These are phyloP conservation scores for Clamator glandarius DNA, from an alignment of 2,797 vertebrate genomes.

Conservation along the genomic window DNA sequence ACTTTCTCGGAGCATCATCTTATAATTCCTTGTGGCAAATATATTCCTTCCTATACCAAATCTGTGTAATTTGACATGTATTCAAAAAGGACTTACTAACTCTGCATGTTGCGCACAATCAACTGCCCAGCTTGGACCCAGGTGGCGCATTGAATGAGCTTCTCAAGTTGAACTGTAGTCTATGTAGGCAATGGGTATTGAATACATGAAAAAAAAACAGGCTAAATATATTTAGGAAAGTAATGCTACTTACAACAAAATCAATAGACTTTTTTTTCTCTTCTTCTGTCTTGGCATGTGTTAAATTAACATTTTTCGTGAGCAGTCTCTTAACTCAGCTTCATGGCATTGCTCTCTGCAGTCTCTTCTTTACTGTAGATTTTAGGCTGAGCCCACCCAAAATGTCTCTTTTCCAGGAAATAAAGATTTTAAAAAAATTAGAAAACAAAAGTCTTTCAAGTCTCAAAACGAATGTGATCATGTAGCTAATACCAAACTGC, in stretches of 20 bases:
- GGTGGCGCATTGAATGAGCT: neutral
- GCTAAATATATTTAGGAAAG: neutral
- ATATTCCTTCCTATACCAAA: neutral
- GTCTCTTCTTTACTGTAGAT: neutral
- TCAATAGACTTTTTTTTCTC: neutral
- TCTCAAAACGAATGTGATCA: neutral
- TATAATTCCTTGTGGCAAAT: neutral
- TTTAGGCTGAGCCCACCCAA: fast-evolving
- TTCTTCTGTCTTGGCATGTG: neutral
- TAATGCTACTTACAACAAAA: neutral
- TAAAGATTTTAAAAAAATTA: neutral
- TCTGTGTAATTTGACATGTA: neutral
- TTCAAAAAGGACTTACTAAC: neutral
- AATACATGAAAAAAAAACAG: neutral
- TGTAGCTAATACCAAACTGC: neutral
- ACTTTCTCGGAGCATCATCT: neutral
- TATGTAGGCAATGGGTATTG: neutral
- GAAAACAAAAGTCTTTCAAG: neutral
- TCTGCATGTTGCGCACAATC: neutral
- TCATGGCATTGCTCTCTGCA: neutral
- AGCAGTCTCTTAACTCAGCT: neutral
- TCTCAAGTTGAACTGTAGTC: neutral
- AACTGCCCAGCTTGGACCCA: neutral
- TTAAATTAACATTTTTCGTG: constrained; percentile 9
- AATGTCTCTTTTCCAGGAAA: neutral